Evolutionary conservation across 2,797 vertebrate genomes (phyloP).

Genomic region (Ceryle rudis): DNA sequence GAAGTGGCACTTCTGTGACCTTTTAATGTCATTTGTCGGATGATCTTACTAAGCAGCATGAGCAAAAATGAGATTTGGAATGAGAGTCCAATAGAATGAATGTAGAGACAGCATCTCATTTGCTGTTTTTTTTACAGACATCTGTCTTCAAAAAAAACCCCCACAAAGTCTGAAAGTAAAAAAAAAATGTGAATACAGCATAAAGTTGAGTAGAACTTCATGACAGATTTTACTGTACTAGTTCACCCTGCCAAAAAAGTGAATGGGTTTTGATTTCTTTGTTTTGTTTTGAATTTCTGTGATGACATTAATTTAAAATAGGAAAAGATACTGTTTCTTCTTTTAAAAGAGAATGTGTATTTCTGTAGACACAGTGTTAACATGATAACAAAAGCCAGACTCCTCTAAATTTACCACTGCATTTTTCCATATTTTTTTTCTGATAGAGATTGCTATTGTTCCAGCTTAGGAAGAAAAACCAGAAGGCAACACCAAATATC

Average conservation of each 20-base stretch:
- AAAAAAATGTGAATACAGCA: neutral
- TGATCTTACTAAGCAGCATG: constrained; percentile 32
- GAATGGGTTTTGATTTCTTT: neutral
- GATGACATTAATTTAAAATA: neutral
- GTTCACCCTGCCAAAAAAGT: neutral
- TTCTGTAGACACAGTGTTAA: neutral
- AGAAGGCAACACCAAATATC: neutral
- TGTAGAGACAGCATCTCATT: neutral
- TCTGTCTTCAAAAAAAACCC: neutral
- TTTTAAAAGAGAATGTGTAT: neutral
- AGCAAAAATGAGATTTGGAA: constrained; percentile 61
- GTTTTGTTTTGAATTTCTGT: neutral
- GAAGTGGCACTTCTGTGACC: constrained; percentile 63
- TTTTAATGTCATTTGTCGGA: constrained; percentile 69
- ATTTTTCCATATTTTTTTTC: neutral
- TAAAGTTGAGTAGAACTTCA: neutral
- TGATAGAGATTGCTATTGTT: neutral
- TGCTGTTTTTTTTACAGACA: neutral
- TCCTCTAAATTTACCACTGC: neutral
- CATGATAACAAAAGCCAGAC: neutral
- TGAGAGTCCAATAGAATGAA: neutral
- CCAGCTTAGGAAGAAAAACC: neutral
- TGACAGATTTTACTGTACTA: neutral
- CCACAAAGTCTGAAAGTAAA: neutral
- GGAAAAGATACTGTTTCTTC: neutral